Evolutionary conservation across 1,140 invertebrate genomes (phyloP).

Genomic region (Papilio xuthus): DNA sequence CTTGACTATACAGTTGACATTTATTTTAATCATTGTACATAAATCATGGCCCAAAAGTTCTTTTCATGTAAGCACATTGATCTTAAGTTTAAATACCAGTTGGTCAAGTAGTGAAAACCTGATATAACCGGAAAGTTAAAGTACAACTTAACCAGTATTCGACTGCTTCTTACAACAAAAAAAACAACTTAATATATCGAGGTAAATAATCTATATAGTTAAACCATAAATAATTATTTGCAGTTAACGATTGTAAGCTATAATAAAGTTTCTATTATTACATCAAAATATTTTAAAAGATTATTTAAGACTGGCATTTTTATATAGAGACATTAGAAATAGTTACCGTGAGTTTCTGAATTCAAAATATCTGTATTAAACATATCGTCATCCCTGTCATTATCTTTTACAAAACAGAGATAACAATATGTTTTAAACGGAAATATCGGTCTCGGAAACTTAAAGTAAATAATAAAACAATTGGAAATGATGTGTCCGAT

Average conservation of each 20-base stretch:
- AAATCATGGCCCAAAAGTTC: not conserved
- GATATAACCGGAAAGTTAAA: slow-evolving; percentile 24
- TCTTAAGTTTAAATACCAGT: not conserved
- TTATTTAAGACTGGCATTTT: no score
- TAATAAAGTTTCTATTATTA: not conserved
- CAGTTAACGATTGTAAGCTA: not conserved
- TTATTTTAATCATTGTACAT: not conserved
- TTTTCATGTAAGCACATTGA: not conserved
- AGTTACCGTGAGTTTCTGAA: no score
- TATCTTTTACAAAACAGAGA: no score
- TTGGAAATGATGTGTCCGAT: no score
- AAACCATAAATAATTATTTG: not conserved
- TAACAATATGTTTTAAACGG: no score
- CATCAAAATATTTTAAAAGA: no score
- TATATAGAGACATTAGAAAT: no score
- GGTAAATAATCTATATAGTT: not conserved
- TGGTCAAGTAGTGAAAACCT: slow-evolving; percentile 3
- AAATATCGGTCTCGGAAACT: no score
- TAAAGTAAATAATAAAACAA: no score
- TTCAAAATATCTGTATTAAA: no score
- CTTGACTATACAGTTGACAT: not conserved
- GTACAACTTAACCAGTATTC: slow-evolving; percentile 14
- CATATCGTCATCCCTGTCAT: no score
- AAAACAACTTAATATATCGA: not conserved
- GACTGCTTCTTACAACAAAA: not conserved